Evolutionary conservation across 2,888 invertebrate species (phyloP).

Genomic region (Netelia melanura): DNA sequence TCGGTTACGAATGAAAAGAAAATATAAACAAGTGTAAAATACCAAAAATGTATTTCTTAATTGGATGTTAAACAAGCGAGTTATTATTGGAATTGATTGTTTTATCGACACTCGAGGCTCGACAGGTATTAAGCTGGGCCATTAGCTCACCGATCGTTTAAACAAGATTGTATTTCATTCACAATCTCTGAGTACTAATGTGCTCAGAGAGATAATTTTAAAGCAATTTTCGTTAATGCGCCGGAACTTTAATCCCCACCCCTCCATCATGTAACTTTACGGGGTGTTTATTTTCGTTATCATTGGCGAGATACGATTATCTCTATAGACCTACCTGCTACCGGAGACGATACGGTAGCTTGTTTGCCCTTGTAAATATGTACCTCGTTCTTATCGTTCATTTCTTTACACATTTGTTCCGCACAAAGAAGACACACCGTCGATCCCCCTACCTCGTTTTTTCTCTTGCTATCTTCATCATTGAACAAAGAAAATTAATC

Average conservation of each 20-base stretch:
- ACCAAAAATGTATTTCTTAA: background rate
- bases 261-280: background rate
- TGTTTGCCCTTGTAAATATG: slow-evolving; percentile 62
- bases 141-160: background rate
- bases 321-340: slow-evolving; percentile 52
- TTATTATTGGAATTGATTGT: slow-evolving; percentile 15
- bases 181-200: slow-evolving; percentile 10
- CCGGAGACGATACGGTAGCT: slow-evolving; percentile 47
- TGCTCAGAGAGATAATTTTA: slow-evolving; percentile 19
- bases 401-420: slow-evolving; percentile 43
- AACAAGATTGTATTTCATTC: slow-evolving; percentile 22
- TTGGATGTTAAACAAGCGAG: background rate
- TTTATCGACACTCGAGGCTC: slow-evolving; percentile 19
- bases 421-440: slow-evolving; percentile 18
- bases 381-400: slow-evolving; percentile 53
- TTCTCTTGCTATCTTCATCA: background rate
- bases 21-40: background rate
- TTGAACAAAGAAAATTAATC: background rate
- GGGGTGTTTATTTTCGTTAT: slow-evolving; percentile 58
- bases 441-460: slow-evolving; percentile 11
- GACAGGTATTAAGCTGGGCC: background rate
- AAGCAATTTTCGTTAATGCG: slow-evolving; percentile 37
- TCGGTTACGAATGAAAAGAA: background rate
- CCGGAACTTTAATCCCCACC: slow-evolving; percentile 6
- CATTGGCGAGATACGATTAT: slow-evolving; percentile 49